Conservation (phyloP, 35 echinoderm and acorn worm species). For the Ophioderma brevispina region DNA sequence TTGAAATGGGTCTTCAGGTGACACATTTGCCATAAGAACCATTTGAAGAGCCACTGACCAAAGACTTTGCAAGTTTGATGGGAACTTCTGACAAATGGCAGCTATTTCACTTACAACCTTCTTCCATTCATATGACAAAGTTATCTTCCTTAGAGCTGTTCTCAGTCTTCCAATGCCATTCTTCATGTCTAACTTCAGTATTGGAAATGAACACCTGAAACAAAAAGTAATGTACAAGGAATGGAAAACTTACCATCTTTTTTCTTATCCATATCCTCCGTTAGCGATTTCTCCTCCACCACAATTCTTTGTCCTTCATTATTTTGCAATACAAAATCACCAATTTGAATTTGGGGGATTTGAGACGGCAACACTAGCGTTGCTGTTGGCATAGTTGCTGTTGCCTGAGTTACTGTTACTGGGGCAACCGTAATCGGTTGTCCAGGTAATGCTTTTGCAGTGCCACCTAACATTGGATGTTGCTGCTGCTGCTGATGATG, state of each 20-base stretch:
- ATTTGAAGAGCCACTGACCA: too few species aligned
- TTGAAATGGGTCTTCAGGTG: too few species aligned
- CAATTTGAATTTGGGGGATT: not conserved
- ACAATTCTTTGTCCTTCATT: not conserved
- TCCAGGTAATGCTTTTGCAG: constrained; percentile 12
- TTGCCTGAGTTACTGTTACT: constrained; percentile 3
- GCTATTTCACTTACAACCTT: too few species aligned
- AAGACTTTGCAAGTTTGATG: too few species aligned
- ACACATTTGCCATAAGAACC: too few species aligned
- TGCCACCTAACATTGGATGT: not conserved
- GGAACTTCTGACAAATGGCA: too few species aligned
- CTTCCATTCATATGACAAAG: too few species aligned
- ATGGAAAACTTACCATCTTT: constrained; percentile 52
- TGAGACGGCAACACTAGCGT: not conserved
- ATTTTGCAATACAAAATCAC: not conserved
- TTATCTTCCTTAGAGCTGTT: too few species aligned
- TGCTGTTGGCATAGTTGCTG: constrained; percentile 5
- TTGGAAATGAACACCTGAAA: too few species aligned
- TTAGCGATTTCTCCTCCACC: constrained; percentile 27
- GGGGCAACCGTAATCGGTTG: not conserved
- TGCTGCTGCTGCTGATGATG: constrained; percentile 40
- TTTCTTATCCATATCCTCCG: constrained; percentile 48
- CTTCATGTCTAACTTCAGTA: too few species aligned
- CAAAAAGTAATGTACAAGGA: too few species aligned
- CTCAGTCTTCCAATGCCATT: too few species aligned